phyloP scores from a whole-genome alignment of 2,113 vertebrate genomes.

The Eira barbara region DNA sequence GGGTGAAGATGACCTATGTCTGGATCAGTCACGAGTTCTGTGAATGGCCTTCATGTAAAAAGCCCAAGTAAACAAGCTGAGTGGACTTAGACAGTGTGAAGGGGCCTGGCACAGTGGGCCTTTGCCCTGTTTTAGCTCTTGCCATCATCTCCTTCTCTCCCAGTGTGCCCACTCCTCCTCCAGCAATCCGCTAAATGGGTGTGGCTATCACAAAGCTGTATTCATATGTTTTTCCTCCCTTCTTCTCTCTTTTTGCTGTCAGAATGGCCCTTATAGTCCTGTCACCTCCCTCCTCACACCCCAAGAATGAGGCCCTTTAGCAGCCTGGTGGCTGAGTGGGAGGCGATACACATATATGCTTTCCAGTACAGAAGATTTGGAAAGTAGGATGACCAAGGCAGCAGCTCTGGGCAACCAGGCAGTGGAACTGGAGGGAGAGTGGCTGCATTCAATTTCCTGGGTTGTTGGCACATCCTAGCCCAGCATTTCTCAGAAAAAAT shows the following conservation, averaged over 20 bases:
- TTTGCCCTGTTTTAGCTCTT: not conserved
- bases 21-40: not conserved
- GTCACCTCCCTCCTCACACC: not conserved
- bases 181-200: accelerated
- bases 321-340: not conserved
- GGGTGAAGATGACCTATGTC: not conserved
- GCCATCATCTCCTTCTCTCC: not conserved
- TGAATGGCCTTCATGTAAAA: not conserved
- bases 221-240: not conserved
- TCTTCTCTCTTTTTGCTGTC: not conserved
- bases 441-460: not conserved
- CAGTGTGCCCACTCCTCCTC: not conserved
- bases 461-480: not conserved
- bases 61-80: not conserved
- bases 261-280: not conserved
- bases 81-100: not conserved
- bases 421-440: not conserved
- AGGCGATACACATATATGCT: not conserved
- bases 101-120: not conserved
- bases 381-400: not conserved
- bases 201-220: not conserved
- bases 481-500: not conserved
- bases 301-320: not conserved
- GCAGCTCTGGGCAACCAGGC: not conserved
- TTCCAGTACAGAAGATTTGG: not conserved